A percentile compares a stretch with the other conserved stretches of the same genome.
These are phyloP conservation scores for Vespertilio murinus DNA, from an alignment of 2,797 vertebrate genomes.

Conservation along the genomic window DNA sequence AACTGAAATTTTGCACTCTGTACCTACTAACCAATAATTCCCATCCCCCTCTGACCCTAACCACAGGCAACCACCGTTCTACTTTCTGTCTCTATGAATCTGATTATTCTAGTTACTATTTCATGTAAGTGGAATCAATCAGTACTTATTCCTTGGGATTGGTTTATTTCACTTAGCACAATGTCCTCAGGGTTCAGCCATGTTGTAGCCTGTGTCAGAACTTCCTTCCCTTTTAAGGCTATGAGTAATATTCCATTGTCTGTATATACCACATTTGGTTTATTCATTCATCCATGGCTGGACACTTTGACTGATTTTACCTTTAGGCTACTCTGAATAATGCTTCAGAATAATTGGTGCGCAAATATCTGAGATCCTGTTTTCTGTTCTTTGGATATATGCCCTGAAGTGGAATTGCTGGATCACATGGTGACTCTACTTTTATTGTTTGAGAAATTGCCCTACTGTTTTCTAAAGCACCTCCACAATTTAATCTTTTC, in stretches of 20 bases:
- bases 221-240: background rate
- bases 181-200: background rate
- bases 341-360: background rate
- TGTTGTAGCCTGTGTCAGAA: background rate
- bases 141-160: background rate
- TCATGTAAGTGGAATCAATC: background rate
- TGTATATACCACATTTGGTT: background rate
- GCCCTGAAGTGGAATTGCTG: background rate
- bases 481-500: background rate
- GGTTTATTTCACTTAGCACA: background rate
- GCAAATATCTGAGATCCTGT: background rate
- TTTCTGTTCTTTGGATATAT: background rate
- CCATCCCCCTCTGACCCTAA: background rate
- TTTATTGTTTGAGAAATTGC: background rate
- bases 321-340: background rate
- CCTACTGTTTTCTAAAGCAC: background rate
- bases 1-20: slow-evolving; percentile 30
- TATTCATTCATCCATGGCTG: background rate
- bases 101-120: background rate
- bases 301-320: background rate
- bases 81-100: background rate
- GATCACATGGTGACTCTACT: background rate
- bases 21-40: background rate
- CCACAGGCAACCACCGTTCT: background rate
- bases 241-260: background rate